A percentile compares a stretch with the other conserved stretches of the same genome.
phyloP scores from a whole-genome alignment of 2,888 invertebrate species.

The Rosalia funebris region DNA sequence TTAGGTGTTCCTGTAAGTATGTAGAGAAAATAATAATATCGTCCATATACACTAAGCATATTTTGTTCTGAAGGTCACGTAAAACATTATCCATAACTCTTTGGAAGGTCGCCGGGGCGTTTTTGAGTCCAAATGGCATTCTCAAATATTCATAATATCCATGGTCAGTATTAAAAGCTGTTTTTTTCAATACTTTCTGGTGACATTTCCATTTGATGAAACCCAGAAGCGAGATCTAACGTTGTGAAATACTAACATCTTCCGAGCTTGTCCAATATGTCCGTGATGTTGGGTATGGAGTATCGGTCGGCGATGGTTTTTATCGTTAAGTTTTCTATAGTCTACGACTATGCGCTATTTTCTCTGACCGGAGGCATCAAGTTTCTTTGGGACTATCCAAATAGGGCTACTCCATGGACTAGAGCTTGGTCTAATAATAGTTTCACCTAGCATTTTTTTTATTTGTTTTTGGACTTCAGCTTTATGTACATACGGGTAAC shows the following conservation, averaged over 20 bases:
- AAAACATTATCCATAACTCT: constrained; percentile 50
- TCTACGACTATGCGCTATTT: neutral
- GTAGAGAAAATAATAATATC: too few species aligned
- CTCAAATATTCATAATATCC: constrained; percentile 49
- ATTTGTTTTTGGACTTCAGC: too few species aligned
- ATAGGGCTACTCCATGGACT: too few species aligned
- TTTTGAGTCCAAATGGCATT: constrained; percentile 53
- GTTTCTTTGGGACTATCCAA: neutral
- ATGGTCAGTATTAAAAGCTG: constrained; percentile 52
- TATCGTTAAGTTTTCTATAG: neutral
- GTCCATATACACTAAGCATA: too few species aligned
- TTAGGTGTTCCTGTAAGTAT: too few species aligned
- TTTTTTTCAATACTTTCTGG: constrained; percentile 48
- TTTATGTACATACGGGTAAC: too few species aligned
- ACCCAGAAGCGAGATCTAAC: too few species aligned
- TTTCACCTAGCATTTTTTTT: too few species aligned
- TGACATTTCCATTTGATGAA: too few species aligned
- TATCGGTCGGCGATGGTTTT: too few species aligned
- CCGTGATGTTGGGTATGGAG: neutral
- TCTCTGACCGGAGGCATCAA: neutral
- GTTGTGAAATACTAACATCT: constrained; percentile 38
- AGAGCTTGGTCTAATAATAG: too few species aligned
- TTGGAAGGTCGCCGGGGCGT: constrained; percentile 52
- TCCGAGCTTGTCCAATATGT: neutral
- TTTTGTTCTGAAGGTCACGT: too few species aligned